A percentile compares a stretch with the other conserved stretches of the same genome.
Evolutionary conservation across 1,140 invertebrate genomes (phyloP).

Genomic region (Leucophenga varia): DNA sequence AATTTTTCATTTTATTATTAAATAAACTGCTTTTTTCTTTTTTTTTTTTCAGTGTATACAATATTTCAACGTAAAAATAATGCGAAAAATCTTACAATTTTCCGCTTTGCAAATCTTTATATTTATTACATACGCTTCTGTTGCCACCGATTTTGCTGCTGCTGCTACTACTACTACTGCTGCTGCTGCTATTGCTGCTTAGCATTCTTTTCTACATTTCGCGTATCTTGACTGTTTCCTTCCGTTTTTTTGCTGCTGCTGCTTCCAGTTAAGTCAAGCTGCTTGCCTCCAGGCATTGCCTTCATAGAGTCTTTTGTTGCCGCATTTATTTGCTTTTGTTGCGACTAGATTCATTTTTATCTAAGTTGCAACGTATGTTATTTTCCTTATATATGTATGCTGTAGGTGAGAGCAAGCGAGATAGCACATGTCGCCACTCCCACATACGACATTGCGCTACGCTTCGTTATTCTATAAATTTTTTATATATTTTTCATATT

Average conservation of each 20-base stretch:
- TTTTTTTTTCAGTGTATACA: slow-evolving; percentile 1
- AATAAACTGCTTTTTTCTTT: slow-evolving; percentile 1
- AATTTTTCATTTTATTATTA: too few species aligned
- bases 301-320: slow-evolving; percentile 18
- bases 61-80: not conserved
- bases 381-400: not conserved
- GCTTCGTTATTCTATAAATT: not conserved
- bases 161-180: too few species aligned
- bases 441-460: slow-evolving; percentile 1
- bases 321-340: slow-evolving; percentile 21
- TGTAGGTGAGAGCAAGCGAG: not conserved
- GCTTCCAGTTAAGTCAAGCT: slow-evolving; percentile 15
- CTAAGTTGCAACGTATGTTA: too few species aligned
- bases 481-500: slow-evolving; percentile 7
- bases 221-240: slow-evolving; percentile 8
- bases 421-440: too few species aligned
- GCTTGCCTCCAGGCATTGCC: not conserved
- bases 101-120: slow-evolving; percentile 33
- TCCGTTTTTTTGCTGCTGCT: slow-evolving; percentile 7
- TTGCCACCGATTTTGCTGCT: too few species aligned
- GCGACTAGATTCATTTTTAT: not conserved
- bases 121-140: slow-evolving; percentile 31
- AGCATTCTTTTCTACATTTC: slow-evolving; percentile 17
- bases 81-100: slow-evolving; percentile 20
- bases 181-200: slow-evolving; percentile 9